Percentiles rank a stretch among this genome's conserved stretches.
phyloP scores from a whole-genome alignment of 2,113 vertebrate species.

The Tonatia bakeri region DNA sequence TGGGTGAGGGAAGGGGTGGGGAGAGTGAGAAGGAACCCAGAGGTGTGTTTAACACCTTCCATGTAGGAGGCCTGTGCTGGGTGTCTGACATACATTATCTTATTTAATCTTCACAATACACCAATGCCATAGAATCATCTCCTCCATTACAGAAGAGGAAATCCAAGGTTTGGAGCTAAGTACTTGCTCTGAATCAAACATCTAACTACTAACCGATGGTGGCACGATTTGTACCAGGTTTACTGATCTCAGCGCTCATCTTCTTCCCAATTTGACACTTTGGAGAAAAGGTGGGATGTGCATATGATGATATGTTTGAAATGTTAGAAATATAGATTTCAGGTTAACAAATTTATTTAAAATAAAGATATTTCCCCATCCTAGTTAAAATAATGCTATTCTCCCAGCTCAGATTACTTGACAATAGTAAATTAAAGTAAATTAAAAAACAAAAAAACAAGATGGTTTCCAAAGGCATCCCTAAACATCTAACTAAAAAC shows the following conservation, averaged over 20 bases:
- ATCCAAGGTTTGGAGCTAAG: neutral
- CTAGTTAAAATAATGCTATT: neutral
- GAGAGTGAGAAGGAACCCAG: neutral
- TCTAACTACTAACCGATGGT: neutral
- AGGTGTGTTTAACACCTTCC: neutral
- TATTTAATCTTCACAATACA: neutral
- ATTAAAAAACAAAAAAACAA: neutral
- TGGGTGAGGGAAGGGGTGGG: neutral
- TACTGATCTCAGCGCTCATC: neutral
- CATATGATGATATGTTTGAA: neutral
- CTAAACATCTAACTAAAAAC: neutral
- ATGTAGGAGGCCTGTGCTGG: neutral
- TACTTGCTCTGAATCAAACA: neutral
- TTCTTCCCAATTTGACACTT: neutral
- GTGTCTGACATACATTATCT: neutral
- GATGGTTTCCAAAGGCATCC: neutral
- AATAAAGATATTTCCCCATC: neutral
- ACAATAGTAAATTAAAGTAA: neutral
- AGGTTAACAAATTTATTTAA: neutral
- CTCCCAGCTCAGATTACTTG: neutral
- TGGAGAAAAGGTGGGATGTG: neutral
- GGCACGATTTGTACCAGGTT: neutral
- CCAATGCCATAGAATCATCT: neutral
- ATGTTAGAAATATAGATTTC: neutral
- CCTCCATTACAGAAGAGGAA: neutral